Percentiles rank a stretch among this genome's conserved stretches.
phyloP scores from a whole-genome alignment of 2,797 vertebrate genomes.

The Halcyon chelicuti region DNA sequence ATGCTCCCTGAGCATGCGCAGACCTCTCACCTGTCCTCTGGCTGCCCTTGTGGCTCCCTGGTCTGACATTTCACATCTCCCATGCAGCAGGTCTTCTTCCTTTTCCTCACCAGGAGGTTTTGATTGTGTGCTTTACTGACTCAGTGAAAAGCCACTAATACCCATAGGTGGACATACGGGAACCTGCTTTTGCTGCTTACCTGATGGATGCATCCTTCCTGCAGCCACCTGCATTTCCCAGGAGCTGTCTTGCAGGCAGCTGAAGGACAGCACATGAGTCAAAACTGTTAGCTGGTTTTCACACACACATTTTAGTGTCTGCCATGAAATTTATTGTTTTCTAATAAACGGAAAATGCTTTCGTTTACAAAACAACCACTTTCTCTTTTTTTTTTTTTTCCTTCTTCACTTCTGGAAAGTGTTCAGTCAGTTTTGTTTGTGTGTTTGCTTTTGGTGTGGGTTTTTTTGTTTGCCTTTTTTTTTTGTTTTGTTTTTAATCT shows the following conservation, averaged over 20 bases:
- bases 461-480: background rate
- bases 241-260: background rate
- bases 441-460: too few relatives aligned
- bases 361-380: background rate
- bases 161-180: background rate
- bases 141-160: background rate
- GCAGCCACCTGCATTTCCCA: rapidly evolving
- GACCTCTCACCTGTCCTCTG: rapidly evolving
- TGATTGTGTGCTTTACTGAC: background rate
- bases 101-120: background rate
- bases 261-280: background rate
- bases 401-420: background rate
- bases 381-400: background rate
- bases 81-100: background rate
- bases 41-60: rapidly evolving
- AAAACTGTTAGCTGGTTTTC: background rate
- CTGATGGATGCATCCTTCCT: rapidly evolving
- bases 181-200: background rate
- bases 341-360: background rate
- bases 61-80: background rate
- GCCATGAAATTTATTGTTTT: background rate
- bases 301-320: background rate
- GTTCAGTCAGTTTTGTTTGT: background rate
- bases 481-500: too few relatives aligned
- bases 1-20: rapidly evolving